Percentiles rank a stretch among this genome's conserved stretches.
These are phyloP conservation scores for Echiichthys vipera DNA, from an alignment of 2,797 vertebrate species.

Conservation along the genomic window DNA sequence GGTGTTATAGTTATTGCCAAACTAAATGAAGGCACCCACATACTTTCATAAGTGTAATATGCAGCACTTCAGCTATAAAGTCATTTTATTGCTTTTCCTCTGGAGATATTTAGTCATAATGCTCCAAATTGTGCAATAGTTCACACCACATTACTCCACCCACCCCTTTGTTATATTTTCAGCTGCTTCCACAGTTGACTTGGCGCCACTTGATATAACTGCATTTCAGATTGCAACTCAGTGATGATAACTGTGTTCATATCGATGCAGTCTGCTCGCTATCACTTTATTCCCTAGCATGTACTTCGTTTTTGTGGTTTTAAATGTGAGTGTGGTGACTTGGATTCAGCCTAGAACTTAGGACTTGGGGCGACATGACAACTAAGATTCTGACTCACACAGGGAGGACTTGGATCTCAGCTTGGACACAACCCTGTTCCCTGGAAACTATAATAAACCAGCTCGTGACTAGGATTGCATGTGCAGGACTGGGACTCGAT, in stretches of 20 bases:
- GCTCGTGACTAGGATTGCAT: no score
- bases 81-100: no score
- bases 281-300: neutral
- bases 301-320: slow-evolving; percentile 9
- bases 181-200: slow-evolving; percentile 24
- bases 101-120: slow-evolving; percentile 2
- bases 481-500: neutral
- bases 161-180: slow-evolving; percentile 23
- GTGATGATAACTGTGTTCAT: slow-evolving; percentile 5
- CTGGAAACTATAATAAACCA: no score
- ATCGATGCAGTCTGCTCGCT: slow-evolving; percentile 12
- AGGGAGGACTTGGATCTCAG: no score
- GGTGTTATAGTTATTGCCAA: neutral
- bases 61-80: neutral
- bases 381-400: no score
- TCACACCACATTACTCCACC: slow-evolving; percentile 28
- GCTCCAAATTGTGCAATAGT: neutral
- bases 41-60: neutral
- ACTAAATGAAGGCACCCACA: no score
- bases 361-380: no score
- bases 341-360: no score
- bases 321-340: neutral
- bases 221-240: neutral
- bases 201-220: slow-evolving; percentile 8
- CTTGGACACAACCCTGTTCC: no score